Percentiles rank a stretch among this genome's conserved stretches.
Evolutionary conservation across 1,140 invertebrate genomes (phyloP).

Genomic region (Ctenoplectra terminalis): DNA sequence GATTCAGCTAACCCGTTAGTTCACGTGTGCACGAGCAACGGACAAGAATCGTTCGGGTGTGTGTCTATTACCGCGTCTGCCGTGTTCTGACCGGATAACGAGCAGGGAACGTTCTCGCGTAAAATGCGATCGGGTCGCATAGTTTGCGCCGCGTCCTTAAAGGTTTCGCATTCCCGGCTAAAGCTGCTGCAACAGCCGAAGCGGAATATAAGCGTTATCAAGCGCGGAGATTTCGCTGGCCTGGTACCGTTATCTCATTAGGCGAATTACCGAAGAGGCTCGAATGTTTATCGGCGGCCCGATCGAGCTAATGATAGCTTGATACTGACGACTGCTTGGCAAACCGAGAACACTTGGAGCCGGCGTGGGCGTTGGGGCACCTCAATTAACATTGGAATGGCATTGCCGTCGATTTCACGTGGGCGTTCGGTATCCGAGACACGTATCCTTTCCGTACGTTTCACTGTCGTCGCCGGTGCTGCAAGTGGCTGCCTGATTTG

Average conservation of each 20-base stretch:
- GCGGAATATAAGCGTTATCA: too few relatives aligned
- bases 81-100: slow-evolving; percentile 4
- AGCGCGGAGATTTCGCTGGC: slow-evolving; percentile 15
- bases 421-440: slow-evolving; percentile 64
- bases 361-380: slow-evolving; percentile 61
- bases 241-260: slow-evolving; percentile 49
- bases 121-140: slow-evolving; percentile 23
- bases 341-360: slow-evolving; percentile 35
- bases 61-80: slow-evolving; percentile 6
- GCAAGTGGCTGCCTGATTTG: slow-evolving; percentile 55
- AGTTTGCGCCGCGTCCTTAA: slow-evolving; percentile 23
- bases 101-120: slow-evolving; percentile 16
- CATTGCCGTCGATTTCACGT: slow-evolving; percentile 62
- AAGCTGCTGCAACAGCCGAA: too few relatives aligned
- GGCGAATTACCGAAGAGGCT: slow-evolving; percentile 45
- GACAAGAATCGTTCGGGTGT: not conserved
- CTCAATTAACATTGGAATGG: slow-evolving; percentile 73
- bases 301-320: slow-evolving; percentile 57
- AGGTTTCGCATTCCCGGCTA: slow-evolving; percentile 20
- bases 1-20: too few relatives aligned
- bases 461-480: slow-evolving; percentile 53
- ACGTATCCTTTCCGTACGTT: slow-evolving; percentile 63
- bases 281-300: slow-evolving; percentile 44
- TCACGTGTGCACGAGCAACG: not conserved
- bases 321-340: slow-evolving; percentile 38